Evolutionary conservation across 1,140 invertebrate species (phyloP).

Genomic region (Drosophila subpulchrella): DNA sequence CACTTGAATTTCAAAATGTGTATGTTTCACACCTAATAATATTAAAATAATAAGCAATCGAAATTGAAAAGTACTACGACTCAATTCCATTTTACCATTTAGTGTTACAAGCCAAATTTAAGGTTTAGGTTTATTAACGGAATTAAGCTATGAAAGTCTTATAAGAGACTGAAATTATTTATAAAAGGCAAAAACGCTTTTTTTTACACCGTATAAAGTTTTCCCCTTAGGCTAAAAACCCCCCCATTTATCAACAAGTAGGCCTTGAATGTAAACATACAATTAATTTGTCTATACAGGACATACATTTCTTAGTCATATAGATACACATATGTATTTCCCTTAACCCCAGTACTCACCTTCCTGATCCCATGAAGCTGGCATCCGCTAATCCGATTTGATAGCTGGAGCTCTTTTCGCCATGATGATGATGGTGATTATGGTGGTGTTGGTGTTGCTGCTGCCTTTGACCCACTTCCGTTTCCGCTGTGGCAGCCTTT

Average conservation of each 20-base stretch:
- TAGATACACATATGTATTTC: not conserved
- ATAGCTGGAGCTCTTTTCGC: constrained; percentile 75
- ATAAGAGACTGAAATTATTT: no score
- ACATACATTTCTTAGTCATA: not conserved
- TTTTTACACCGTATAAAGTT: no score
- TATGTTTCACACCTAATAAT: not conserved
- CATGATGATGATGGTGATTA: constrained; percentile 42
- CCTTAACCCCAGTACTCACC: constrained; percentile 52
- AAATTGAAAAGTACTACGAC: no score
- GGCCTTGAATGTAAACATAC: no score
- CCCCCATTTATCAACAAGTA: no score
- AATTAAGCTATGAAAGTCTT: no score
- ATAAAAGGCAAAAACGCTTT: no score
- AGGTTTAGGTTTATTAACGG: no score
- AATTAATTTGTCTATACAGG: no score
- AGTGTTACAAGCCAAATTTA: no score
- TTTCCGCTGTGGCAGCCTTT: not conserved
- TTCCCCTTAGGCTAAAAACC: no score
- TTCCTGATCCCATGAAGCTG: constrained; percentile 74
- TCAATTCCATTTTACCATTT: no score
- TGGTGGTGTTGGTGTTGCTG: constrained; percentile 42
- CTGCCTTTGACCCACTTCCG: constrained; percentile 16
- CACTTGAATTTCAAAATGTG: not conserved
- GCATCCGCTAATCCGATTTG: constrained; percentile 71
- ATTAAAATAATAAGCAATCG: not conserved